Evolutionary conservation across 1,140 invertebrate genomes (phyloP), one percentile per base, ranked within the genome.

Genomic region (Anagrus nilaparvatae): DNA sequence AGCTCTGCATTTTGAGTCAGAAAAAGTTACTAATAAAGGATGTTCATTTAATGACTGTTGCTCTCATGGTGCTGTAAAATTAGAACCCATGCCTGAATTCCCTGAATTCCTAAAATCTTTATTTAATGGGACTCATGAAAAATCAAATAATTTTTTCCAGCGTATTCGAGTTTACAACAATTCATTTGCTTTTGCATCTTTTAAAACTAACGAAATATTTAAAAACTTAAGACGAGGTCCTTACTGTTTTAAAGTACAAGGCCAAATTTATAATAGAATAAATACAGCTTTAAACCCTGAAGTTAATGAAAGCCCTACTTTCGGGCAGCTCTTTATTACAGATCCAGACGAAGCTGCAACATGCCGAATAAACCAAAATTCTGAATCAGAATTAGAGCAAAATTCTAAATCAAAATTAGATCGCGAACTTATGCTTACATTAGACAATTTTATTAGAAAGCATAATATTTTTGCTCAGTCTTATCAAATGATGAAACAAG

Each of bases 271-370:
- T 17, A 21, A 23, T 24, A 18, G 24, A 25, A 23, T 37, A 4
- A 37, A 37, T 37, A 37, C 35, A 37, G 18, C 40, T 33, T 24
- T 34, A 25, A 2, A 34, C 18, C 24, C 40, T 27, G 3, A 14
- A 13, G 9, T 13, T 3, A 30, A 30, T 27, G 31, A 43, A 20
- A 34, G 20, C 19, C 33, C 32, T 19, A 35, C 29, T 0, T 43
- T 36, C 29, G 33, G 32, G 6, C 37, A 48, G 40, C 42, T 48
- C 14, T 48, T 40, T 24, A 43, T 47, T 30, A 21, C 38, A 14
- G 40, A 42, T 43, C 13, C 40, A 16, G 37, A 44, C 24, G 46
- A 48, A 41, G 31, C 46, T 4, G 29, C 40, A 21, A 9, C 27
- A 14, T 10, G 29, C 20, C 20, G 39, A 21, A 40, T 27, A 3